Evolutionary conservation across 2,888 invertebrate genomes (phyloP), one percentile per base, ranked within the genome.

Genomic region (Diogma glabrata): DNA sequence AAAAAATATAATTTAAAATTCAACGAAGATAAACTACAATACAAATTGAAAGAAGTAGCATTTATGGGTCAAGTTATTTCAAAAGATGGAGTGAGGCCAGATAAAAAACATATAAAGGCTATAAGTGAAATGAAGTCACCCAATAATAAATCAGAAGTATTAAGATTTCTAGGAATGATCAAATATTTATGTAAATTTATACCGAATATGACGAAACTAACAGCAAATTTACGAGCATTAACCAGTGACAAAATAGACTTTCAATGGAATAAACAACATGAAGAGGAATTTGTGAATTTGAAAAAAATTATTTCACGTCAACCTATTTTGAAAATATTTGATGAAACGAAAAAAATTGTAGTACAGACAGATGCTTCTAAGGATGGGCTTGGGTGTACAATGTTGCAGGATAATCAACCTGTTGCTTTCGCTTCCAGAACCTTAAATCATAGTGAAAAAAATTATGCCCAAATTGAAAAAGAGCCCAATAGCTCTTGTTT

Each of bases 371-470:
- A 56, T 53, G 53, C 54, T 16, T 56, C 54, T 23, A 53, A 54
- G 33, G 49, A 56, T 50, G 58, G 57, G n/a, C 12, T 58, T 10
- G 58, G 58, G 3, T 51, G 53, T 38, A 51, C 50, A 1, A 26
- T 57, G 9, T 36, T 54, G 9, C 53, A 56, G 47, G 24, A 51
- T 9, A 51, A 51, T 7, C 49, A 33, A 8, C 55, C 53, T 9
- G 43, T 58, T 2, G 53, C 56, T 1, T 61, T 58, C 55, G 59
- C 58, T 23, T 63, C 63, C 3, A 52, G 60, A 36, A 55, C 55
- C 17, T 52, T 61, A 19, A 59, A 59, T 7, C 58, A 58, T 24
- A 59, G 53, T 28, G 60, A 64, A 55, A 53, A 58, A 49, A 49
- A 54, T 51, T 54, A 54, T 55, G 43, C 57, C 9, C 7, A 55